Evolutionary conservation across 92 coral and sea anemone genomes (phyloP).

Genomic region (Porites evermanni): DNA sequence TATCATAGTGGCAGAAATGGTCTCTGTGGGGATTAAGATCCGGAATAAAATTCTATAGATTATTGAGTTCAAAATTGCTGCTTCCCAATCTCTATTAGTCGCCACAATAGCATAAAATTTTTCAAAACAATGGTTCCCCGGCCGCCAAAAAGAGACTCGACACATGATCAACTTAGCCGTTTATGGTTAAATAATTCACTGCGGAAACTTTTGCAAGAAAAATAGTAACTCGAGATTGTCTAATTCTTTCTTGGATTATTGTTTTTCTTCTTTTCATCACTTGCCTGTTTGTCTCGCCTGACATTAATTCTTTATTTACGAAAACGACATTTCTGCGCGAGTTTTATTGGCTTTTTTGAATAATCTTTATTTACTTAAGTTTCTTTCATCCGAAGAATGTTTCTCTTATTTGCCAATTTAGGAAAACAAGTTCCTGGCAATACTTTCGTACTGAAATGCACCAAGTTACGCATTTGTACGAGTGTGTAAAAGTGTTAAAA

Average conservation of each 20-base stretch:
- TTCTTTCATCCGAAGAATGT: constrained; percentile 52
- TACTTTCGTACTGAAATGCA: neutral
- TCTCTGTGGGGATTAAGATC: constrained; percentile 52
- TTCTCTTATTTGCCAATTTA: neutral
- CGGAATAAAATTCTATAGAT: constrained; percentile 40
- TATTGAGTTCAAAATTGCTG: constrained; percentile 46
- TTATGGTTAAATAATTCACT: neutral
- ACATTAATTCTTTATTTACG: constrained; percentile 28
- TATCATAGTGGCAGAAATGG: constrained; percentile 34
- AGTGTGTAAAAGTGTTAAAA: neutral
- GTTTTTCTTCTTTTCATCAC: constrained; percentile 10
- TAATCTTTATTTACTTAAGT: constrained; percentile 66
- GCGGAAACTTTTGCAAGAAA: constrained; percentile 8
- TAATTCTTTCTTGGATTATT: constrained; percentile 4
- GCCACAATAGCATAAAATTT: constrained; percentile 45
- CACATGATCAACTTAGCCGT: neutral
- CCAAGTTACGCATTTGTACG: neutral
- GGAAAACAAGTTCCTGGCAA: neutral
- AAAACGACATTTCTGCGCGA: constrained; percentile 40
- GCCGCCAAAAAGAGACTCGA: constrained; percentile 21
- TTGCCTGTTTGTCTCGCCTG: neutral
- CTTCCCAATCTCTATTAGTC: constrained; percentile 35
- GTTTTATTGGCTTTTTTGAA: constrained; percentile 51
- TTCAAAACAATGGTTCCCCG: constrained; percentile 37
- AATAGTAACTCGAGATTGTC: constrained; percentile 11